Evolutionary conservation across 2,113 vertebrate species (phyloP).

Genomic region (Chloropsis hardwickii): DNA sequence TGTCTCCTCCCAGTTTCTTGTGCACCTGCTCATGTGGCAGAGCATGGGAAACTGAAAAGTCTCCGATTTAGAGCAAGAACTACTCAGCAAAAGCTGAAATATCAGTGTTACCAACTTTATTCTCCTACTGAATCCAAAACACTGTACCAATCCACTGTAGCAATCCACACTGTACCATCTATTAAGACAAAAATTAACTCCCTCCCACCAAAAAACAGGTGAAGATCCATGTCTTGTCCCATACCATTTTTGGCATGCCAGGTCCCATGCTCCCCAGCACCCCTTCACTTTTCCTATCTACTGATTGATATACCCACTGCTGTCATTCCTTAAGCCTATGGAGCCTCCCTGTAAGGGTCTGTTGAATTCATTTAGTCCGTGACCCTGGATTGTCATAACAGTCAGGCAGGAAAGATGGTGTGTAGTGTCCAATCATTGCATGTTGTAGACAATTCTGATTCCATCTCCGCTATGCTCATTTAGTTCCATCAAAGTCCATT

Average conservation of each 20-base stretch:
- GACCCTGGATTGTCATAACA: background rate
- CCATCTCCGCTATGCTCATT: background rate
- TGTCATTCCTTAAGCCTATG: background rate
- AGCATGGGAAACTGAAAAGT: background rate
- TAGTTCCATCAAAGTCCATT: background rate
- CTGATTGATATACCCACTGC: too few relatives aligned
- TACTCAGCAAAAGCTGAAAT: background rate
- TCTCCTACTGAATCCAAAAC: background rate
- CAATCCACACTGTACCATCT: background rate
- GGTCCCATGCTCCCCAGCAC: background rate
- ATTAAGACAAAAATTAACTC: background rate
- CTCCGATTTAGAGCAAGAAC: background rate
- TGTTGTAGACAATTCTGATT: background rate
- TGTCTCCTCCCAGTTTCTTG: background rate
- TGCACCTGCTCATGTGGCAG: background rate
- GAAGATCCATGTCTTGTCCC: background rate
- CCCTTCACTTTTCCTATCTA: background rate
- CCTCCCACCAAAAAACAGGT: background rate
- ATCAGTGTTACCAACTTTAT: background rate
- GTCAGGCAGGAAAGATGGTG: background rate
- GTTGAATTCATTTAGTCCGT: accelerated
- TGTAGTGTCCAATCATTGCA: accelerated
- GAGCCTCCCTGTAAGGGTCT: background rate
- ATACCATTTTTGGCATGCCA: background rate
- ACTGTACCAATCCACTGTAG: too few relatives aligned